Conservation (phyloP, 1,140 invertebrate genomes). For the Caenorhabditis inopinata region DNA sequence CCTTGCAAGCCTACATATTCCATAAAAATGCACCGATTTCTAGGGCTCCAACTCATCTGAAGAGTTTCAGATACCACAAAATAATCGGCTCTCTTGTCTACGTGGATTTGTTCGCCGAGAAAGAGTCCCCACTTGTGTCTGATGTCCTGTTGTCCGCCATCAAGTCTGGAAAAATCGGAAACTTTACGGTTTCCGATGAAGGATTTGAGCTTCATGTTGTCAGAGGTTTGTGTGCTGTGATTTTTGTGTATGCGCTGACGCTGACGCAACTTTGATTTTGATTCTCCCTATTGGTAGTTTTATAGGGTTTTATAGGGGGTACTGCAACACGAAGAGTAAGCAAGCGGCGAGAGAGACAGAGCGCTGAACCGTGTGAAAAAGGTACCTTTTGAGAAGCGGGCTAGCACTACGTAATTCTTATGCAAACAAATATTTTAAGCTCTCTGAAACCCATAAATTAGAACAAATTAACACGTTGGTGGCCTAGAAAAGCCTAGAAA, state of each 20-base stretch:
- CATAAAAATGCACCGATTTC: no score
- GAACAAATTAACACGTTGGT: no score
- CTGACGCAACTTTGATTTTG: neutral
- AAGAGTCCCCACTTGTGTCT: constrained; percentile 32
- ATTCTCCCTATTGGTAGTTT: neutral
- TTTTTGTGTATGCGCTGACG: neutral
- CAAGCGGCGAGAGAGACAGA: no score
- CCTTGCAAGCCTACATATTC: no score
- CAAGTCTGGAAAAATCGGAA: constrained; percentile 44
- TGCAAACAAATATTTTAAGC: neutral
- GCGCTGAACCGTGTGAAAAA: no score
- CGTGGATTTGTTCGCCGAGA: constrained; percentile 46
- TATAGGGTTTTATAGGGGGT: no score
- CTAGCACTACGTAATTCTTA: neutral
- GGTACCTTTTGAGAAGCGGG: no score
- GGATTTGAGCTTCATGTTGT: constrained; percentile 48
- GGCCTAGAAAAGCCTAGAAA: no score
- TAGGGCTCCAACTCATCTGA: no score
- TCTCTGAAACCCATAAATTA: no score
- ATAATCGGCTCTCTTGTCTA: constrained; percentile 49
- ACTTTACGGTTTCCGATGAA: constrained; percentile 41
- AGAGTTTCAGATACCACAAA: constrained; percentile 45
- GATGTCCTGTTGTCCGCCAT: constrained; percentile 35
- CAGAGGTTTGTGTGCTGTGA: constrained; percentile 35
- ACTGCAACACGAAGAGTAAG: no score